Evolutionary conservation across 2,797 vertebrate species (phyloP).

Genomic region (Dendrocincla tyrannina): DNA sequence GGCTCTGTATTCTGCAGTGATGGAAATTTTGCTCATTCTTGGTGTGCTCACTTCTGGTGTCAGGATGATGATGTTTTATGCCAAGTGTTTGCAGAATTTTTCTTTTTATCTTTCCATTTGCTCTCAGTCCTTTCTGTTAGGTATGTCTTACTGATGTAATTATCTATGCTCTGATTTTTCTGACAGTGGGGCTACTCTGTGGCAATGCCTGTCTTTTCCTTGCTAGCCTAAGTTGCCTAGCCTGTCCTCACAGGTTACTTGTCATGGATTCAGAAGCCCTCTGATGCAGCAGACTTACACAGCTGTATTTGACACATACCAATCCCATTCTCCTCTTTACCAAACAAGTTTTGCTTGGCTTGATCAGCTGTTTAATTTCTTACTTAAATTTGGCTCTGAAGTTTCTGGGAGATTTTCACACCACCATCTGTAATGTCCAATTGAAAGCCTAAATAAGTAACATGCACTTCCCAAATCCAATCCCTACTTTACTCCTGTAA

Average conservation of each 20-base stretch:
- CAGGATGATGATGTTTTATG: background rate
- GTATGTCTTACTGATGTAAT: background rate
- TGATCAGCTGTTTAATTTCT: background rate
- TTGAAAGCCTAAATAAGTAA: background rate
- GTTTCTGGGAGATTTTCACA: background rate
- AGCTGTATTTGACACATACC: background rate
- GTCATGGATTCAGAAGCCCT: background rate
- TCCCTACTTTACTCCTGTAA: background rate
- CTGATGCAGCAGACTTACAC: background rate
- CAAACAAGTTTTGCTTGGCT: background rate
- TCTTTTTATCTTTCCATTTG: background rate
- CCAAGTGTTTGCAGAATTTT: background rate
- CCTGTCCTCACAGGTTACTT: background rate
- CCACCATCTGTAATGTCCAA: background rate
- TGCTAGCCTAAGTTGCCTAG: background rate
- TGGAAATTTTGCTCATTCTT: background rate
- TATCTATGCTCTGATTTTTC: background rate
- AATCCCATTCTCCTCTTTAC: background rate
- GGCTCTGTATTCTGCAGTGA: background rate
- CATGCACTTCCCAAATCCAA: background rate
- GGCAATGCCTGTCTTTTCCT: accelerated
- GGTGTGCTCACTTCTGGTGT: background rate
- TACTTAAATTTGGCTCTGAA: background rate
- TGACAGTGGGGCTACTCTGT: background rate
- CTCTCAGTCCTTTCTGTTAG: background rate